A percentile compares a stretch with the other conserved stretches of the same genome.
These are phyloP conservation scores for Nematopogon swammerdamellus DNA, from an alignment of 2,888 invertebrate genomes.

Conservation along the genomic window DNA sequence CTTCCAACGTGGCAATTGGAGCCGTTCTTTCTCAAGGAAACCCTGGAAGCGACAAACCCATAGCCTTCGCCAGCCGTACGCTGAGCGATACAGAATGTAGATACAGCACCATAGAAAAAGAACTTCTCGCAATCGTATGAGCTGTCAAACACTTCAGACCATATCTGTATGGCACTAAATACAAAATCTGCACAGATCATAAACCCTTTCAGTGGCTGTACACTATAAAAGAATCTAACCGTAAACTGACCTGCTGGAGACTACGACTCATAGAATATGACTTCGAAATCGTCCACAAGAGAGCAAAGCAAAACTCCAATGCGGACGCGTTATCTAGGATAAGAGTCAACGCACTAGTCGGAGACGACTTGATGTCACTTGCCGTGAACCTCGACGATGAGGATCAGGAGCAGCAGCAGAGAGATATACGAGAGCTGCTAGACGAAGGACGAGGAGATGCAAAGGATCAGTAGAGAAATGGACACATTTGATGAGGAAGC, in stretches of 20 bases:
- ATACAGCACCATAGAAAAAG: constrained; percentile 14
- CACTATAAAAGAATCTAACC: constrained; percentile 16
- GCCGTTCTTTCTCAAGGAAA: constrained; percentile 17
- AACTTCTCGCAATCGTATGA: constrained; percentile 15
- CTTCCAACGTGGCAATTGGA: constrained; percentile 17
- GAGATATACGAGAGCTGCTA: not conserved
- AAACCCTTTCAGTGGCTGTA: constrained; percentile 14
- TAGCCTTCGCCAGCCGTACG: constrained; percentile 19
- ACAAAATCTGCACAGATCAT: constrained; percentile 16
- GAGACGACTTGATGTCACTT: not conserved
- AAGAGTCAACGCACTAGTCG: not conserved
- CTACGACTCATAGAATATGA: constrained; percentile 17
- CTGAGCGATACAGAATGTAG: constrained; percentile 13
- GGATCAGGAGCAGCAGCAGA: not conserved
- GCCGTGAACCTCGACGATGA: not conserved
- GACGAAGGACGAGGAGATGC: not conserved
- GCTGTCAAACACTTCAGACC: constrained; percentile 15
- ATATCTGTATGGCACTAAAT: constrained; percentile 16
- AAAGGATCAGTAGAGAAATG: not conserved
- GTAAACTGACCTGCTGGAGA: constrained; percentile 19
- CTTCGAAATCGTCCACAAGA: constrained; percentile 16
- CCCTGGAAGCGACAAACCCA: constrained; percentile 15
- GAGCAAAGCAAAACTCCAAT: constrained; percentile 16
- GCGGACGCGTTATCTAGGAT: constrained; percentile 16
- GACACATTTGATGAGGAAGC: not conserved